Percentiles rank a stretch among this genome's conserved stretches.
Evolutionary conservation across 2,888 invertebrate species (phyloP).

Genomic region (Cyclophora albipunctata): DNA sequence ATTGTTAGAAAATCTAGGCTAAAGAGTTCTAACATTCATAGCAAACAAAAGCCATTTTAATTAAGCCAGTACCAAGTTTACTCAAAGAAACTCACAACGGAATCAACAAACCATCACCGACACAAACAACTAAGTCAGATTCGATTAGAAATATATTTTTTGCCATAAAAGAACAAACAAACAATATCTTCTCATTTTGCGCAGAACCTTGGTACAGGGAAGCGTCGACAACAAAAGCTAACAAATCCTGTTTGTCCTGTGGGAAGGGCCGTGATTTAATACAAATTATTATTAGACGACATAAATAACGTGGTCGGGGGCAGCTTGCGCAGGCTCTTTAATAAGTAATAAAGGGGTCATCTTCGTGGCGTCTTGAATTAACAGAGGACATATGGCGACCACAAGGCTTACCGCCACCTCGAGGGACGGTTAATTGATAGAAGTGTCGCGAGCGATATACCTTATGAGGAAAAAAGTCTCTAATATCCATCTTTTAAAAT

Average conservation of each 20-base stretch:
- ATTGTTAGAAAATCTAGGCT: too few relatives aligned
- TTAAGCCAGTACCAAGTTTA: too few relatives aligned
- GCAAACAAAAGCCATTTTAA: too few relatives aligned
- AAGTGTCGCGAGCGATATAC: constrained; percentile 12
- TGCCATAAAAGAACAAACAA: constrained; percentile 42
- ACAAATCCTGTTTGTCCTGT: constrained; percentile 70
- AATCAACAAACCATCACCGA: not conserved
- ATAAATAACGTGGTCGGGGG: constrained; percentile 69
- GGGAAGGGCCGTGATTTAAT: constrained; percentile 71
- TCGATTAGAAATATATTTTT: constrained; percentile 32
- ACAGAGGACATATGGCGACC: constrained; percentile 54
- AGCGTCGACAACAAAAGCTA: constrained; percentile 65
- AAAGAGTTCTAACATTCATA: too few relatives aligned
- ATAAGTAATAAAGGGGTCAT: constrained; percentile 76
- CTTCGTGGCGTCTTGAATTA: constrained; percentile 62
- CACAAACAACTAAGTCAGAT: constrained; percentile 10
- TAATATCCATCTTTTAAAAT: too few relatives aligned
- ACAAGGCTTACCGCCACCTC: constrained; percentile 13
- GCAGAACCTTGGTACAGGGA: constrained; percentile 34
- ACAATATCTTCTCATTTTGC: constrained; percentile 47
- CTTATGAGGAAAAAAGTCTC: too few relatives aligned
- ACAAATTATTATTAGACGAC: constrained; percentile 75
- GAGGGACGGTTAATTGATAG: constrained; percentile 22
- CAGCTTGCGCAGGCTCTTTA: constrained; percentile 58
- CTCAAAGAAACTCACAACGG: too few relatives aligned